Conservation (phyloP, 2,797 vertebrate genomes). For the Poeciliopsis paucimaculata region DNA sequence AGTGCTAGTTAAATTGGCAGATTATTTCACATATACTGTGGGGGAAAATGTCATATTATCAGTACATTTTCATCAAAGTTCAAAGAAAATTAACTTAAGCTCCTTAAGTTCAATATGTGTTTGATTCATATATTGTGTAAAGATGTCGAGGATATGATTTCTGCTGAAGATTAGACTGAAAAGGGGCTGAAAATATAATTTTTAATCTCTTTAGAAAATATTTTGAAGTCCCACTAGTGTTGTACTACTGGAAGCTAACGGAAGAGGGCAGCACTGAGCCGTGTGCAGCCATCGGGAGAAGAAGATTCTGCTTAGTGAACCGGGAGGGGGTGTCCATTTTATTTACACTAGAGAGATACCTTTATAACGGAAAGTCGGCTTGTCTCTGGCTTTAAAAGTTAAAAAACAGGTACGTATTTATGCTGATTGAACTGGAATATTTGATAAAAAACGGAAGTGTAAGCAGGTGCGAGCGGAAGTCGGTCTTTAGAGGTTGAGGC, state of each 20-base stretch:
- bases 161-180: not conserved
- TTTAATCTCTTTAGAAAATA: not conserved
- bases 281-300: conserved; percentile 18
- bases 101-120: not conserved
- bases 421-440: rapidly evolving
- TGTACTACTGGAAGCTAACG: not conserved
- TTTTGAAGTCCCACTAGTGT: not conserved
- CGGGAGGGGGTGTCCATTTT: conserved; percentile 77
- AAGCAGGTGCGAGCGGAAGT: not conserved
- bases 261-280: conserved; percentile 24
- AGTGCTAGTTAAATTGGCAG: too few species aligned
- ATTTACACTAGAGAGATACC: conserved; percentile 66
- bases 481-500: conserved; percentile 42
- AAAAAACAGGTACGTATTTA: conserved; percentile 53
- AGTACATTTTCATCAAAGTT: too few species aligned
- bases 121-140: too few species aligned
- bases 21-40: too few species aligned
- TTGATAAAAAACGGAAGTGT: rapidly evolving
- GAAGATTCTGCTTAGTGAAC: conserved; percentile 52
- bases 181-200: not conserved
- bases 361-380: conserved; percentile 23
- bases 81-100: too few species aligned
- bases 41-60: too few species aligned
- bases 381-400: conserved; percentile 31
- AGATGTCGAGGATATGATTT: not conserved